These are phyloP conservation scores for Triplophysa bombifrons DNA, from an alignment of 2,797 vertebrate genomes.

Conservation along the genomic window DNA sequence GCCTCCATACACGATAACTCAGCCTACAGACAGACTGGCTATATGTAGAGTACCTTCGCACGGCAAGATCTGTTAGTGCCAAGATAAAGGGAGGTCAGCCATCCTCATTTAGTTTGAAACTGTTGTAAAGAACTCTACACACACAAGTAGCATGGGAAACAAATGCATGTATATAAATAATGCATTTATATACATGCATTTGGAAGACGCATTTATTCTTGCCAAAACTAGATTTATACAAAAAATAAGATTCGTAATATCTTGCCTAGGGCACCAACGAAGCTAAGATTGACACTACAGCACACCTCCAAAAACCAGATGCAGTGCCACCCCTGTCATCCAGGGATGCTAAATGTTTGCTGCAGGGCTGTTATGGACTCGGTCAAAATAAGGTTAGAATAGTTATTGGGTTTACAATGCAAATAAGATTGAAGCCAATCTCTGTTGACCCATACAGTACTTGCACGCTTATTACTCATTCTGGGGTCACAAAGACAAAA, in stretches of 20 bases:
- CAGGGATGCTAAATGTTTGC: conserved; percentile 1
- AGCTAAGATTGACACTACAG: not conserved
- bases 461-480: not conserved
- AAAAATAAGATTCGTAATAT: not conserved
- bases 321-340: not conserved
- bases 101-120: conserved; percentile 58
- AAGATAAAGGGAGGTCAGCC: conserved; percentile 67
- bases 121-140: conserved; percentile 49
- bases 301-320: not conserved
- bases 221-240: not conserved
- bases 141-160: not conserved
- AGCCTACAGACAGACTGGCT: conserved; percentile 71
- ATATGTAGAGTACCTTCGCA: conserved; percentile 70
- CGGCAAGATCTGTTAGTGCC: conserved; percentile 65
- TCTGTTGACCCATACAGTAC: not conserved
- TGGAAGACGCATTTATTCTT: not conserved
- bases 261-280: not conserved
- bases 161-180: not conserved
- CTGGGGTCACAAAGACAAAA: conserved; percentile 20
- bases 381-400: not conserved
- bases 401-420: not conserved
- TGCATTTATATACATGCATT: not conserved
- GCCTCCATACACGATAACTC: not conserved
- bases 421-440: not conserved
- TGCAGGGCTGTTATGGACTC: not conserved